phyloP scores from a whole-genome alignment of 2,797 vertebrate species.

The Thripadectes ignobilis region DNA sequence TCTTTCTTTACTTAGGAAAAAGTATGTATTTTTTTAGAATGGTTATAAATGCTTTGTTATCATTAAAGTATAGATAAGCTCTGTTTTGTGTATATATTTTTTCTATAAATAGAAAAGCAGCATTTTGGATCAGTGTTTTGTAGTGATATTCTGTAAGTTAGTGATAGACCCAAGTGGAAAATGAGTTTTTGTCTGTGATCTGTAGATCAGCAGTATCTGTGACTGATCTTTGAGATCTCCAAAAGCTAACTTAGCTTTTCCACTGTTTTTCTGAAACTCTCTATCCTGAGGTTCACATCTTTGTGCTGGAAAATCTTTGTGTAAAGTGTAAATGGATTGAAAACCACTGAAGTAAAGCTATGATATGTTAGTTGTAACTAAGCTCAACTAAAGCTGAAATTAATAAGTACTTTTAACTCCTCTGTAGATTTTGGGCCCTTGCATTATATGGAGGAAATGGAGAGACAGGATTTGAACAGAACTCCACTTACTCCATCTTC shows the following conservation, averaged over 20 bases:
- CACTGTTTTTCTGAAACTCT: neutral
- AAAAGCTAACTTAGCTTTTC: neutral
- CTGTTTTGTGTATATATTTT: neutral
- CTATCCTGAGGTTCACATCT: neutral
- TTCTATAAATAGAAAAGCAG: neutral
- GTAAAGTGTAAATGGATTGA: neutral
- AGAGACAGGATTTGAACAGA: constrained; percentile 95
- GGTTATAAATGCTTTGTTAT: neutral
- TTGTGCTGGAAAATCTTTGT: neutral
- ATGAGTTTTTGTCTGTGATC: neutral
- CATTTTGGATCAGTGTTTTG: neutral
- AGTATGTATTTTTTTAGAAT: constrained; percentile 77
- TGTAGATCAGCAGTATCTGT: neutral
- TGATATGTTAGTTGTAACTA: neutral
- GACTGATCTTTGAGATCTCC: neutral
- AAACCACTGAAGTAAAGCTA: neutral
- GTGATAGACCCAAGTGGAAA: neutral
- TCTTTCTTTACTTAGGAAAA: constrained; percentile 91
- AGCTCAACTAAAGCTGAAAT: neutral
- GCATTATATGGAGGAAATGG: constrained; percentile 93
- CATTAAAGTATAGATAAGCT: neutral
- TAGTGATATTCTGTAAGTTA: neutral
- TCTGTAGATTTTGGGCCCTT: constrained; percentile 90
- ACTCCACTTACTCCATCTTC: constrained; percentile 94
- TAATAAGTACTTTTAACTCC: neutral